Base-by-base conservation (phyloP, 2,888 invertebrate genomes). In the Gerosis bhagava region DNA sequence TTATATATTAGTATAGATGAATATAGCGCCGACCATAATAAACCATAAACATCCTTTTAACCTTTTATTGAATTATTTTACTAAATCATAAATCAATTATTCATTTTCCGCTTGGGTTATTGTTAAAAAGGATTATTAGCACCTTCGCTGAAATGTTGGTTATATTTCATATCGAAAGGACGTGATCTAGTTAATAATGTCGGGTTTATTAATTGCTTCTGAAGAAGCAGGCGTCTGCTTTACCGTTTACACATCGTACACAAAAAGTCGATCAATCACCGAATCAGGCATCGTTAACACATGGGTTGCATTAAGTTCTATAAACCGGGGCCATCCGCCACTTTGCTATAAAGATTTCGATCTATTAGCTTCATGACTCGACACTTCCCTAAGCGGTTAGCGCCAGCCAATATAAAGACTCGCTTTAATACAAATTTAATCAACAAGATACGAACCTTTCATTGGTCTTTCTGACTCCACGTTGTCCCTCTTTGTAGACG, bases 401-500 rank as follows among this genome's bases (percentile, higher is more conserved):
- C 86, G 83, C 83, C 83, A 74, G 69, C 66, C 70, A 68, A 77
- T 71, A 80, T 74, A 81, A 79, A 80, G 71, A 75, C 66, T 77
- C 81, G 82, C 82, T 67, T 77, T 83, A 82, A 83, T 83, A 87
- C 82, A 84, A 87, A 87, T 88, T 88, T 83, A 87, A 87, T 88
- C 84, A 87, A 83, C 83, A 74, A 71, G 67, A 74, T 70, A 73
- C 75, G 64, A 65, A 62, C 71, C 77, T 73, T 83, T 79, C 70
- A 75, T 71, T 70, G 63, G 63, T 73, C 73, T 73, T 83, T 46
- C 40, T 77, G 79, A 77, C 79, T 77, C 73, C 73, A 72, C 78
- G 77, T 67, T 63, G 69, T 67, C 64, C 66, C 60, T 63, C 66
- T 77, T 83, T 84, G 77, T 80, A 66, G 75, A 70, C 60, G 63